Base-by-base conservation (phyloP, 1,140 invertebrate genomes). In the Cherax destructor region DNA sequence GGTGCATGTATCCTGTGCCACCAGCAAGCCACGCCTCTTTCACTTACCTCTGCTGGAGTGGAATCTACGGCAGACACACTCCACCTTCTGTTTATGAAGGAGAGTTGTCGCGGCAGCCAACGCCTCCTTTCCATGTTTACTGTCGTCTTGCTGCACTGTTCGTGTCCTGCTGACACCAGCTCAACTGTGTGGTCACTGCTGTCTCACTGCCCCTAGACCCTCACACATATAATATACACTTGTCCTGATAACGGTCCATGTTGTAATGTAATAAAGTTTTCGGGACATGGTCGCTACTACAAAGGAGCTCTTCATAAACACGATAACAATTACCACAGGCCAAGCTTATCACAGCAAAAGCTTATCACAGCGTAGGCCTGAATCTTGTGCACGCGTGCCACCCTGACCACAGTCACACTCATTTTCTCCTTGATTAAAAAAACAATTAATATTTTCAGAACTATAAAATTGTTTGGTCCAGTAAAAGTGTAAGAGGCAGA, bases 61-160 rank as follows among this genome's bases (percentile, higher is more conserved):
- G 52, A 56, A 13, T 56, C 52, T 5, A 56, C 52, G 52, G 69
- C 24, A 6, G 69, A 4, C 69, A 74, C 9, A 74, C 69, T 74
- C 69, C 69, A 74, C 9, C 69, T 74, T 74, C 24, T 74, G 69
- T 74, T 74, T 4, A 74, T 74, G 69, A 65, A 65, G 61, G 69
- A 74, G n/a, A 74, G n/a, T 0, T 9, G 69, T 30, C 21, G 16
- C 69, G 21, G n/a, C 6, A 74, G 69, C 69, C 24, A 21, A 18
- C 16, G 24, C 24, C 21, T 74, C 69, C 30, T 41, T 41, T 74
- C 69, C 69, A 74, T 74, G 69, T 24, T 41, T 41, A 41, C 30
- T 30, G 69, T 18, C 18, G 5, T 18, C 11, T 18, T 18, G 5
- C 61, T 18, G 13, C 61, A 65, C 5, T 16, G 21, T 65, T 11